Base-by-base conservation (phyloP, 2,797 vertebrate species). In the Coreius guichenoti region DNA sequence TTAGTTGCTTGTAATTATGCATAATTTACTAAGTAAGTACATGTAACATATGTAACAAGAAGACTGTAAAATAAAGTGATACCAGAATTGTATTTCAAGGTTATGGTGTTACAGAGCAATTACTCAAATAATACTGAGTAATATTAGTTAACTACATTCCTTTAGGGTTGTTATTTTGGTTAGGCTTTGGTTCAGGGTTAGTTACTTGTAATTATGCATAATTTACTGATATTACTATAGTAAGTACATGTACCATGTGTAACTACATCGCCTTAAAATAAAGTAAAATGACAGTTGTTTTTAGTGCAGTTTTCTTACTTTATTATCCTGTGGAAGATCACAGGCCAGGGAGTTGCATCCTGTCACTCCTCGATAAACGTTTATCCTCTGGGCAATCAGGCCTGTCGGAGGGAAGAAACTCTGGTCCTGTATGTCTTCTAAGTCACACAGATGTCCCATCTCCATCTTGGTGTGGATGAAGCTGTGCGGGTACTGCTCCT, bases 371-470 rank as follows among this genome's bases (percentile, higher is more conserved):
- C 95, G 93, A 92, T 98, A 95, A 1, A 99, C 94, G 43, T 97
- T 99, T 91, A 99, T 98, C 90, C 95, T 94, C 84, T 95, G 97
- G 69, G 98, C 97, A 21, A 96, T 98, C 90, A 98, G 94, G 54
- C 95, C 96, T 19, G 96, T 93, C 65, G 96, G 92, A 29, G 94
- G 92, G 84, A 81, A 92, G 16, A 90, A 82, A 4, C 79, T 92
- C 90, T 85, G 65, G 0, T 89, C 93, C 0, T 93, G 92, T 16
- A 5, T 0, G 2, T 96, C 95, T 78, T 91, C 90, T 8, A 95
- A 92, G 86, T 93, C 94, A 0, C 94, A 96, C 17, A 96, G 92
- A 67, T 90, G 94, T 47, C 95, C 95, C 91, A 82, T 90, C 0
- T 97, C 96, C 87, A 95, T 92, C 92, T 96, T 92, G 79, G 95